Conservation (phyloP, 2,113 vertebrate species). For the Onychostruthus taczanowskii region DNA sequence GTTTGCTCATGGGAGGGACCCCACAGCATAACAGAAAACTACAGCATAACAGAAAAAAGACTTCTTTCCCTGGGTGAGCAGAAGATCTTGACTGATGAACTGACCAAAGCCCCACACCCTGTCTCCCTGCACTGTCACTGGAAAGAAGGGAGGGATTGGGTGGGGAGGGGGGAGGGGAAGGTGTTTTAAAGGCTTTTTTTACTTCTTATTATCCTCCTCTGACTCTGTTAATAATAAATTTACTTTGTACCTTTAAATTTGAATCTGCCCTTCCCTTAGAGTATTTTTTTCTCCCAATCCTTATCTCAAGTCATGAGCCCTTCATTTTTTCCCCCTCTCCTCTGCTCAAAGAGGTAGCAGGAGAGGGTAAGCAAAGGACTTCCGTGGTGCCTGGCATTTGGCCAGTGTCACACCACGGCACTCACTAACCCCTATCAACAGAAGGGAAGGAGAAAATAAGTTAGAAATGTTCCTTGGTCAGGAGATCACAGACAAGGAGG, state of each 20-base stretch:
- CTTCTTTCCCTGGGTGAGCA: not conserved
- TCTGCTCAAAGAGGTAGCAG: not conserved
- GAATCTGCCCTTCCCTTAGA: too few species aligned
- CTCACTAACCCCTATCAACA: not conserved
- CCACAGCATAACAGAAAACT: not conserved
- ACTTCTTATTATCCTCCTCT: not conserved
- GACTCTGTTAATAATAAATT: not conserved
- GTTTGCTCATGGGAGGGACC: not conserved
- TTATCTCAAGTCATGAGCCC: not conserved
- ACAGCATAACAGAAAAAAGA: accelerated
- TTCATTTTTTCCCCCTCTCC: too few species aligned
- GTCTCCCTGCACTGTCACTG: not conserved
- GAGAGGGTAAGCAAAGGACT: accelerated
- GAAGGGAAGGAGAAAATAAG: not conserved
- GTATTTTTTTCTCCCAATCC: not conserved
- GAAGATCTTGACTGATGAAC: too few species aligned
- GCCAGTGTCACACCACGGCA: not conserved
- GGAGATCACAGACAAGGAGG: not conserved
- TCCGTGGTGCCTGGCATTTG: not conserved
- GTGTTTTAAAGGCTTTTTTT: not conserved
- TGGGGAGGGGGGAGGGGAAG: not conserved
- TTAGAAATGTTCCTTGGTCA: not conserved
- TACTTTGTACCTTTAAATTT: not conserved
- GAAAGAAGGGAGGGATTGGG: not conserved
- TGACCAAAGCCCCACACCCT: not conserved